phyloP scores from a whole-genome alignment of 2,113 vertebrate species.

The Salvelinus namaycush region DNA sequence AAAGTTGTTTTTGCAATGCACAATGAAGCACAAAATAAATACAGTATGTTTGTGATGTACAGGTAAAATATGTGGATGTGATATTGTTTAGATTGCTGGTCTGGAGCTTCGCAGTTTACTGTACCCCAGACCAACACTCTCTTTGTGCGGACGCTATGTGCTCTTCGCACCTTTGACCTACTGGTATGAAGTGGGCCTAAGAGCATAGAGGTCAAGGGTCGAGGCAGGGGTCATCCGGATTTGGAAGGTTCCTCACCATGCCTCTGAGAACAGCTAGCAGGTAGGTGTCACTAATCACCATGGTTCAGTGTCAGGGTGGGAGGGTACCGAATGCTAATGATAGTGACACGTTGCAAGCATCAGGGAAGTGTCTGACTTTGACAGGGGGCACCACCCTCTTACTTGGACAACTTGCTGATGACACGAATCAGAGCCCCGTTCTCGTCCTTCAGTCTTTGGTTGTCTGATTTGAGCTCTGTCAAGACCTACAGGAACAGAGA shows the following conservation, averaged over 20 bases:
- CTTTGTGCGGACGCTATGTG: not conserved
- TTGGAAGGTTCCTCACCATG: not conserved
- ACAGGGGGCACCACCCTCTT: constrained; percentile 47
- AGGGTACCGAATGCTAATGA: not conserved
- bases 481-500: constrained; percentile 79
- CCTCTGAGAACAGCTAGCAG: not conserved
- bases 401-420: constrained; percentile 99
- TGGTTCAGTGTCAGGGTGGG: not conserved
- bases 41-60: constrained; percentile 12
- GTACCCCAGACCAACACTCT: not conserved
- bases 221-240: no score
- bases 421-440: constrained; percentile 96
- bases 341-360: not conserved
- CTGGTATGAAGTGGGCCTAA: not conserved
- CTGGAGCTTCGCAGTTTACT: not conserved
- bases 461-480: constrained; percentile 95
- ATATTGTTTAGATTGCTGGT: not conserved
- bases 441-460: constrained; percentile 97
- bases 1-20: constrained; percentile 22
- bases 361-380: not conserved
- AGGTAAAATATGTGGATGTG: constrained; percentile 12
- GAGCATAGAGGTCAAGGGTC: not conserved
- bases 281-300: not conserved
- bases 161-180: not conserved
- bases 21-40: constrained; percentile 14